Evolutionary conservation across 2,797 vertebrate genomes (phyloP).

Genomic region (Orestias chungarensis): DNA sequence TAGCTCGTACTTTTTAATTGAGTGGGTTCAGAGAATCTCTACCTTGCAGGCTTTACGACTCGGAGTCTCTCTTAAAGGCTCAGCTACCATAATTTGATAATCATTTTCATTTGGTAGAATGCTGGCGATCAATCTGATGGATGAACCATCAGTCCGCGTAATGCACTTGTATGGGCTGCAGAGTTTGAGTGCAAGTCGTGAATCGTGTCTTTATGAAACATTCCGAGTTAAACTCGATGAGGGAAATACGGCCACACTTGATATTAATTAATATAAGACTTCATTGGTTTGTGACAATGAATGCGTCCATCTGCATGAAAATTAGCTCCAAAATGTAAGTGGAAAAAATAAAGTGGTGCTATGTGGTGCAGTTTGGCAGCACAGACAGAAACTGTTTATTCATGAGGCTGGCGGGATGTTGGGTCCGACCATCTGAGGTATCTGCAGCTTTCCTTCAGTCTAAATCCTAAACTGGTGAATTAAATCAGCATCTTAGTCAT

Average conservation of each 20-base stretch:
- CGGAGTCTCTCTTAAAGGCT: slow-evolving; percentile 63
- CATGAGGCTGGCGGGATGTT: slow-evolving; percentile 48
- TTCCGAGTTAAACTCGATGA: slow-evolving; percentile 76
- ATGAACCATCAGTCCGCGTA: slow-evolving; percentile 76
- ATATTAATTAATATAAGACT: slow-evolving; percentile 70
- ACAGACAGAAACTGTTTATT: slow-evolving; percentile 46
- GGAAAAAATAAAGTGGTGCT: slow-evolving; percentile 54
- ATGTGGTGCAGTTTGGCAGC: slow-evolving; percentile 49
- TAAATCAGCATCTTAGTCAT: background rate
- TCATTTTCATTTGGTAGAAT: slow-evolving; percentile 81
- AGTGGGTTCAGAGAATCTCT: slow-evolving; percentile 73
- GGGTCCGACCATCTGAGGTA: slow-evolving; percentile 48
- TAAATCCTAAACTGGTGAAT: background rate
- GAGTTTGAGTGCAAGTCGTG: slow-evolving; percentile 62
- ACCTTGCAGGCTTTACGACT: slow-evolving; percentile 75
- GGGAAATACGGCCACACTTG: slow-evolving; percentile 65
- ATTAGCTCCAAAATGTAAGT: slow-evolving; percentile 55
- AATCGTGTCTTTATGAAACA: slow-evolving; percentile 74
- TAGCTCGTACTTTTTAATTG: slow-evolving; percentile 79
- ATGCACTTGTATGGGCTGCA: slow-evolving; percentile 35
- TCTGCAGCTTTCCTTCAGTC: slow-evolving; percentile 16
- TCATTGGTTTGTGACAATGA: slow-evolving; percentile 66
- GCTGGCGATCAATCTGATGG: slow-evolving; percentile 78
- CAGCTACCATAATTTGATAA: slow-evolving; percentile 71
- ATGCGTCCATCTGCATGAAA: slow-evolving; percentile 66